A percentile compares a stretch with the other conserved stretches of the same genome.
Conservation (phyloP, 2,113 vertebrate species). For the Chlamydotis undulata region DNA sequence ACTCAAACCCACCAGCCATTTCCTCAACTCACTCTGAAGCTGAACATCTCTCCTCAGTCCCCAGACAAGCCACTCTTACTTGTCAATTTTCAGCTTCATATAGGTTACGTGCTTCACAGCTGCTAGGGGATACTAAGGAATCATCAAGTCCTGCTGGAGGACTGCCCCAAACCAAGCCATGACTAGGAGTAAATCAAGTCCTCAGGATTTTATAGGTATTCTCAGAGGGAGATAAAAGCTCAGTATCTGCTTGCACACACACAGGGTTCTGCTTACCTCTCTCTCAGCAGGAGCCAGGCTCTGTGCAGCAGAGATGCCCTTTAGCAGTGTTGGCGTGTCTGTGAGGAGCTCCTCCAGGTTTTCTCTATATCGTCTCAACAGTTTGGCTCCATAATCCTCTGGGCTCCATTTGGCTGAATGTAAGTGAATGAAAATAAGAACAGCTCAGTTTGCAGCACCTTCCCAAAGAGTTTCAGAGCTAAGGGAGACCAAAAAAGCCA, state of each 20-base stretch:
- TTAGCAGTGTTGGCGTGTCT: conserved; percentile 55
- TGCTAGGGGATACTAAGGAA: not conserved
- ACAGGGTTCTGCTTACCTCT: conserved; percentile 62
- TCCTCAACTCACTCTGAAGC: not conserved
- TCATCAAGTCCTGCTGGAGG: not conserved
- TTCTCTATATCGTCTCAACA: conserved; percentile 64
- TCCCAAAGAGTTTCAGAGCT: not conserved
- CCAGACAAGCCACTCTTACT: not conserved
- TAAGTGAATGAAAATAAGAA: conserved; percentile 11
- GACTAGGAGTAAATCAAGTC: not conserved
- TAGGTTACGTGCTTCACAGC: not conserved
- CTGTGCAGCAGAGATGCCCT: conserved; percentile 50
- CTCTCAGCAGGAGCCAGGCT: conserved; percentile 65
- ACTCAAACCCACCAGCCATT: not conserved
- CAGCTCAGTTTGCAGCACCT: not conserved
- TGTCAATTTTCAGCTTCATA: not conserved
- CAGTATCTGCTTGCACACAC: not conserved
- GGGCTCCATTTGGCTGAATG: conserved; percentile 38
- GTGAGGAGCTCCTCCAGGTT: conserved; percentile 66
- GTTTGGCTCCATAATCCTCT: conserved; percentile 62
- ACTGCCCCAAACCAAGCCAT: not conserved
- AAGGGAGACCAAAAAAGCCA: not conserved
- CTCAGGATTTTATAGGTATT: not conserved
- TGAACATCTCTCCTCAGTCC: not conserved
- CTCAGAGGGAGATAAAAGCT: not conserved